These are phyloP conservation scores for Acipenser oxyrinchus DNA, from an alignment of 2,797 vertebrate species.

Conservation along the genomic window DNA sequence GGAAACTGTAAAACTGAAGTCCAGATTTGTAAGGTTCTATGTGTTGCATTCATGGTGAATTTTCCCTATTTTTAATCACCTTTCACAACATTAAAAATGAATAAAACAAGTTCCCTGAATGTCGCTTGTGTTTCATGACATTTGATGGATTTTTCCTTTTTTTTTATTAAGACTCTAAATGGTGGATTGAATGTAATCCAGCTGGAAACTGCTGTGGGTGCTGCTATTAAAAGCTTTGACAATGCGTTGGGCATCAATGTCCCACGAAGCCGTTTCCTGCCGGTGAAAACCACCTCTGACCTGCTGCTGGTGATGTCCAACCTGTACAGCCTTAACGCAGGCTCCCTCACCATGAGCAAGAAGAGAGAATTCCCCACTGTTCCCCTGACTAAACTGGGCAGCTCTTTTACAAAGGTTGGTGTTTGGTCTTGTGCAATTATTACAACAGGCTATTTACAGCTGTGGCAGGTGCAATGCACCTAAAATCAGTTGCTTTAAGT, in stretches of 20 bases:
- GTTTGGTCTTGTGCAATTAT: no score
- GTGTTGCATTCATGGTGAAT: no score
- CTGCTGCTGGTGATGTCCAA: constrained; percentile 97
- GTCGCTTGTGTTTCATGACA: no score
- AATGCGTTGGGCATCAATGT: constrained; percentile 94
- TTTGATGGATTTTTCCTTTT: constrained; percentile 2
- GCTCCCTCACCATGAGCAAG: constrained; percentile 90
- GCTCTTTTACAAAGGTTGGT: constrained; percentile 92
- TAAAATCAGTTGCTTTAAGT: no score
- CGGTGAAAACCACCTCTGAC: constrained; percentile 95
- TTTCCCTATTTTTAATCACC: no score
- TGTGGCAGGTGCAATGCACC: no score
- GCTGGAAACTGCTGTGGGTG: constrained; percentile 93
- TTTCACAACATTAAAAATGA: not conserved
- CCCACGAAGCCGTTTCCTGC: constrained; percentile 92
- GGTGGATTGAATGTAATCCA: constrained; percentile 94
- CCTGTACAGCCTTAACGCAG: constrained; percentile 91
- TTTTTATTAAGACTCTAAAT: constrained; percentile 71
- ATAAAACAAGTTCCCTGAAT: no score
- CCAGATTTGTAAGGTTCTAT: no score
- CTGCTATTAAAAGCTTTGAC: constrained; percentile 95
- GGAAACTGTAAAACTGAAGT: no score
- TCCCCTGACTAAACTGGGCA: constrained; percentile 92
- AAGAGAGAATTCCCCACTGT: constrained; percentile 92
- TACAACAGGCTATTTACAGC: no score